Conservation (phyloP, 2,113 vertebrate species). For the Engystomops pustulosus region DNA sequence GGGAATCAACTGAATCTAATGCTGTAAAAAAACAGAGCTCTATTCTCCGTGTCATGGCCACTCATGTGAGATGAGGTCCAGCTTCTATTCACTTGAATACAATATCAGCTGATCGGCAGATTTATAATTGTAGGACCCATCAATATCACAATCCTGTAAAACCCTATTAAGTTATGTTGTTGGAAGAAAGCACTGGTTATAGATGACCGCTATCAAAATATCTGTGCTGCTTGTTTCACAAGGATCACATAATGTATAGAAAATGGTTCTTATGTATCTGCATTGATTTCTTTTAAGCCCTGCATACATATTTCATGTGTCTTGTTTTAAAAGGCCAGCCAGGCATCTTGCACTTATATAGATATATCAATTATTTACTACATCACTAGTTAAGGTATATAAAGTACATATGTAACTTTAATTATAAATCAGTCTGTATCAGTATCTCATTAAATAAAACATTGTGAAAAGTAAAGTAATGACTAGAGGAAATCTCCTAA, state of each 20-base stretch:
- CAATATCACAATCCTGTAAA: too few species aligned
- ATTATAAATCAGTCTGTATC: background rate
- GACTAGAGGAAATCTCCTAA: background rate
- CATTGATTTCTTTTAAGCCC: background rate
- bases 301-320: slow-evolving; percentile 22
- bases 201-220: background rate
- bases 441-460: background rate
- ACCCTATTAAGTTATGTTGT: background rate
- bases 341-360: background rate
- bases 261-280: background rate
- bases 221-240: background rate
- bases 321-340: background rate
- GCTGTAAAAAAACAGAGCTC: too few species aligned
- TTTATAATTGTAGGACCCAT: too few species aligned
- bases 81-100: too few species aligned
- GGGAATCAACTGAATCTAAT: too few species aligned
- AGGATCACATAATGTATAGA: background rate
- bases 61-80: too few species aligned
- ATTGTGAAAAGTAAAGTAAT: slow-evolving; percentile 8
- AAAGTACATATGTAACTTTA: background rate
- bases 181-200: background rate
- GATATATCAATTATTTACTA: slow-evolving; percentile 14
- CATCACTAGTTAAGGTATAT: background rate
- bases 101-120: too few species aligned
- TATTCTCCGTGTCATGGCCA: too few species aligned